Base-by-base conservation (phyloP, 2,888 invertebrate genomes). In the Julus scandinavius region DNA sequence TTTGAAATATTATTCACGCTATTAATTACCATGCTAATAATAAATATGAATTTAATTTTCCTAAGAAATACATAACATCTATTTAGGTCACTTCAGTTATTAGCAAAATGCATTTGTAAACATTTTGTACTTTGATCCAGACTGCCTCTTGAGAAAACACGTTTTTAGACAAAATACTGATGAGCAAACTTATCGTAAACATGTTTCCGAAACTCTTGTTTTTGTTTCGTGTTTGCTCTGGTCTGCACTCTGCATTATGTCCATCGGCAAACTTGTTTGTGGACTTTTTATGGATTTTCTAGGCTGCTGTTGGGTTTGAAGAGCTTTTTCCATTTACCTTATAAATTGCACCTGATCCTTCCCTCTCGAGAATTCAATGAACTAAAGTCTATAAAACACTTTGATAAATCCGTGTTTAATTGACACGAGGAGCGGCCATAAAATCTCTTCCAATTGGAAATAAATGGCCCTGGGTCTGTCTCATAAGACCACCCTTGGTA, bases 361-460 rank as follows among this genome's bases (percentile, higher is more conserved):
- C 38, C 41, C 84, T 84, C 84, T 41, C 38, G 84, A 41, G 84
- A 84, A 38, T 84, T 38, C 40, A 4, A 17, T 84, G 84, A 38
- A 84, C 84, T 84, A 5, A 4, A 41, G 84, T 41, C 41, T 38
- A 41, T 84, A 84, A 41, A 84, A 84, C 40, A 41, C 38, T 84
- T 84, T 84, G 84, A 41, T 38, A 84, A 84, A 84, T 84, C 40
- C 40, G 84, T 84, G 84, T 84, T 84, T 84, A 84, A 84, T 84
- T 84, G 84, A 84, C 84, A 84, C 41, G 41, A 41, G 41, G 84
- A 41, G 41, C 41, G 6, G 84, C 17, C 84, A 84, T 84, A 84
- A 84, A 84, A 84, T 84, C 58, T 58, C 58, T 58, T 58, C 58
- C 58, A 58, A 58, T 58, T 58, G 58, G n/a, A n/a, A 58, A n/a